A percentile compares a stretch with the other conserved stretches of the same genome.
These are phyloP conservation scores for Peromyscus melanophrys DNA, from an alignment of 2,797 vertebrate genomes.

Conservation along the genomic window DNA sequence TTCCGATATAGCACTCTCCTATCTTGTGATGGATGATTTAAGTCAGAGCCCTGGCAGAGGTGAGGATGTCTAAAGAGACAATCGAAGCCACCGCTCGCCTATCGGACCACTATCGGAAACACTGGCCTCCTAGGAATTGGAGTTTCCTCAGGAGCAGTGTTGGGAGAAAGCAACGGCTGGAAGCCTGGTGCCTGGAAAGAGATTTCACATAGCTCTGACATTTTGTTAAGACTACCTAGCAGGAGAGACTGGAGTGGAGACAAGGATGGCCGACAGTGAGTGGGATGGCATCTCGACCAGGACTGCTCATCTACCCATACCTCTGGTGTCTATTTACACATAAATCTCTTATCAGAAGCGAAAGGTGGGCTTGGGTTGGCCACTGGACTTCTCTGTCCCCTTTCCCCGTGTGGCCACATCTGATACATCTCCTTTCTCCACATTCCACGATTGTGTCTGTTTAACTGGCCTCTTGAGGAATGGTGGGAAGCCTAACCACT, in stretches of 20 bases:
- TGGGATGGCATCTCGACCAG: background rate
- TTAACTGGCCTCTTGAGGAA: background rate
- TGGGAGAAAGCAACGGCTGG: background rate
- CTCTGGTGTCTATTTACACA: background rate
- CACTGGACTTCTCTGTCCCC: background rate
- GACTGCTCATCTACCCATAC: too few species aligned
- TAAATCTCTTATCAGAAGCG: background rate
- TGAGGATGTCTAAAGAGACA: background rate
- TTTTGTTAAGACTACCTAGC: background rate
- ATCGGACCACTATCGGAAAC: background rate
- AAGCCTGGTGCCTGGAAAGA: background rate
- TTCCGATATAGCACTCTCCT: background rate
- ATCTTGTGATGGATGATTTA: background rate
- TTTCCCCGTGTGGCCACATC: too few species aligned
- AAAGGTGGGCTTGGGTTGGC: background rate
- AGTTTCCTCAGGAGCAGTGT: background rate
- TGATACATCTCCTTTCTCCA: background rate
- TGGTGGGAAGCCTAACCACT: background rate
- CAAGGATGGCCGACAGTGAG: too few species aligned
- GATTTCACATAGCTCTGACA: background rate
- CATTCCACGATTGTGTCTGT: too few species aligned
- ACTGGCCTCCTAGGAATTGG: background rate
- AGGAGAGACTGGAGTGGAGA: background rate
- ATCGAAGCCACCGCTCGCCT: background rate
- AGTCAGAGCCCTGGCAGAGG: background rate